These are phyloP conservation scores for Tenthredo distinguenda DNA, from an alignment of 2,888 invertebrate species.

Conservation along the genomic window DNA sequence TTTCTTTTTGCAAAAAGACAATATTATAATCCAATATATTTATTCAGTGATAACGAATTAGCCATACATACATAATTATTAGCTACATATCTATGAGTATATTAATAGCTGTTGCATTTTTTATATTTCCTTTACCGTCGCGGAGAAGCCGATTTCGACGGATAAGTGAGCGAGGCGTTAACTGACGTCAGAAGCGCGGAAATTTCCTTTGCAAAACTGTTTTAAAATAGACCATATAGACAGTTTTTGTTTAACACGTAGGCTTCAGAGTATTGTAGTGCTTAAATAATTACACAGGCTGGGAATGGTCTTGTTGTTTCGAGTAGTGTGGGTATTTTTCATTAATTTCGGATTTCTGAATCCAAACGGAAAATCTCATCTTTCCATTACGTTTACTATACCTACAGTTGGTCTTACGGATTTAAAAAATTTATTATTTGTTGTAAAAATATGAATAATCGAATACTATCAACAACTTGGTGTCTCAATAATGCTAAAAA, in stretches of 20 bases:
- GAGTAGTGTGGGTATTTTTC: too few species aligned
- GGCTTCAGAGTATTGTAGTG: background rate
- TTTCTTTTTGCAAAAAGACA: background rate
- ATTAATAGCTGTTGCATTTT: background rate
- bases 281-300: background rate
- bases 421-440: background rate
- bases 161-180: background rate
- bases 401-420: background rate
- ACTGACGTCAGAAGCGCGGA: slow-evolving; percentile 19
- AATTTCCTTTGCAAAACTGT: slow-evolving; percentile 29
- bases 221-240: slow-evolving; percentile 24
- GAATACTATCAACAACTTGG: background rate
- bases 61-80: background rate
- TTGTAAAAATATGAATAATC: background rate
- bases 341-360: too few species aligned
- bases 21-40: background rate
- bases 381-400: background rate
- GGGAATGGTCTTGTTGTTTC: background rate
- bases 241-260: background rate
- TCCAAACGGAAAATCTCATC: background rate
- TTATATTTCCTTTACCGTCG: slow-evolving; percentile 1
- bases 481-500: background rate
- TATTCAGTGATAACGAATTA: background rate
- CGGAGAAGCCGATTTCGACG: background rate
- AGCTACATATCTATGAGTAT: background rate